A percentile compares a stretch with the other conserved stretches of the same genome.
Conservation (phyloP, 2,797 vertebrate species). For the Xiphophorus birchmanni region DNA sequence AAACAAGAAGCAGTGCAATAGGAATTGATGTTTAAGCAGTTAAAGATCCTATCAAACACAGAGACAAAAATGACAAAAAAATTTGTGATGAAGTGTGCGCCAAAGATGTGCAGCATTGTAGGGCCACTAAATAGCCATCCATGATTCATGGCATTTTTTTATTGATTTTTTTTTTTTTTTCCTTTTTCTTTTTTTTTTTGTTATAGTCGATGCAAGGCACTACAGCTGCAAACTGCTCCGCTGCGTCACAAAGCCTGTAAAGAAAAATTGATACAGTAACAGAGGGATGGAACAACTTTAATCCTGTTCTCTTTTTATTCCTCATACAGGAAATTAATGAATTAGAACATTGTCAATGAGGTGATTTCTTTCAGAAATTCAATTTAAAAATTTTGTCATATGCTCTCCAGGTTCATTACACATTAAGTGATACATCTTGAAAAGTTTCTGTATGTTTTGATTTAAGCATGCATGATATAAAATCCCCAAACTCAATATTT, state of each 20-base stretch:
- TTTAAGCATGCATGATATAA: background rate
- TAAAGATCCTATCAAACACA: constrained; percentile 77
- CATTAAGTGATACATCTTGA: background rate
- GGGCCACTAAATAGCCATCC: constrained; percentile 99
- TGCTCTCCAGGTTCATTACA: background rate
- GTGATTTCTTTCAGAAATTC: background rate
- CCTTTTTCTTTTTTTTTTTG: constrained; percentile 55
- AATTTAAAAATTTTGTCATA: background rate
- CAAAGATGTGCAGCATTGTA: constrained; percentile 99
- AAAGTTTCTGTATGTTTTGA: background rate
- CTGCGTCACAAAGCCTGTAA: constrained; percentile 88
- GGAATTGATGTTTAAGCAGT: constrained; percentile 69
- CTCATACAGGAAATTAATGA: background rate
- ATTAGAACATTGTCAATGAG: background rate
- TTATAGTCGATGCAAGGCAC: constrained; percentile 98
- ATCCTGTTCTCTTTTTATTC: constrained; percentile 55
- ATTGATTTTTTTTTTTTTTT: constrained; percentile 44
- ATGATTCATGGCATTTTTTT: constrained; percentile 88
- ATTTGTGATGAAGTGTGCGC: constrained; percentile 88
- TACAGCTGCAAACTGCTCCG: constrained; percentile 91
- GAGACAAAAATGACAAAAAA: constrained; percentile 59
- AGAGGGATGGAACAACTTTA: constrained; percentile 75
- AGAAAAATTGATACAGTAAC: constrained; percentile 85
- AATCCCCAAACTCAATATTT: background rate
- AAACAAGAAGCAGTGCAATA: constrained; percentile 70